Base-by-base conservation (phyloP, 1,140 invertebrate genomes). In the Drosophila oshimai region DNA sequence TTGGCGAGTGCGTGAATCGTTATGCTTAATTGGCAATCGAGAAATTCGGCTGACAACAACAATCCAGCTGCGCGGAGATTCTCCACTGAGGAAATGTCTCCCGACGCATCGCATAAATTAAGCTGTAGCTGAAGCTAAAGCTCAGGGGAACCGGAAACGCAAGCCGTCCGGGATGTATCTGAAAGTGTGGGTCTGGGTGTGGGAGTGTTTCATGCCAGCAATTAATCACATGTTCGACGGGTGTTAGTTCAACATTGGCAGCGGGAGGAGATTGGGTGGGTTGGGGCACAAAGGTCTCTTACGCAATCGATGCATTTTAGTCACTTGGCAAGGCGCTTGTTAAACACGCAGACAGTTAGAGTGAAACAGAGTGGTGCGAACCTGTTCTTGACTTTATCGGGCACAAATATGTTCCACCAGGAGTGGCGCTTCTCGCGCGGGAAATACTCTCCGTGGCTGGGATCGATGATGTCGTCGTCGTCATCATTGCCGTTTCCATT, bases 371-470 rank as follows among this genome's bases (percentile, higher is more conserved):
- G 37, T 46, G 39, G 41, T 49, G 54, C 81, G 72, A 89, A 94
- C 94, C 94, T 94, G 91, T 93, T 92, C 78, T 94, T 94, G 51
- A 93, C 91, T 89, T 94, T 93, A 75, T 96, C 95, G 49, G 94
- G 94, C 5, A 95, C 94, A 74, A 96, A 96, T 22, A 96, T 95
- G 84, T 96, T 96, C 95, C 95, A 96, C 96, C 96, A 96, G 9
- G 95, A 96, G 6, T 94, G 93, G 55, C 96, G 92, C 81, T 96
- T 96, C 83, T 96, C 95, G 12, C 95, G 92, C 2, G 93, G 90
- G 74, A 93, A 92, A 10, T 90, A 89, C 46, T 77, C 80, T 6
- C 28, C 51, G 44, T 89, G 89, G 69, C 69, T 79, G 45, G 88
- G 83, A 83, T 90, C 83, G 13, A 89, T 47, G 60, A 83, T 81